Conservation (phyloP, 2,113 vertebrate species). For the Pelecanus crispus region DNA sequence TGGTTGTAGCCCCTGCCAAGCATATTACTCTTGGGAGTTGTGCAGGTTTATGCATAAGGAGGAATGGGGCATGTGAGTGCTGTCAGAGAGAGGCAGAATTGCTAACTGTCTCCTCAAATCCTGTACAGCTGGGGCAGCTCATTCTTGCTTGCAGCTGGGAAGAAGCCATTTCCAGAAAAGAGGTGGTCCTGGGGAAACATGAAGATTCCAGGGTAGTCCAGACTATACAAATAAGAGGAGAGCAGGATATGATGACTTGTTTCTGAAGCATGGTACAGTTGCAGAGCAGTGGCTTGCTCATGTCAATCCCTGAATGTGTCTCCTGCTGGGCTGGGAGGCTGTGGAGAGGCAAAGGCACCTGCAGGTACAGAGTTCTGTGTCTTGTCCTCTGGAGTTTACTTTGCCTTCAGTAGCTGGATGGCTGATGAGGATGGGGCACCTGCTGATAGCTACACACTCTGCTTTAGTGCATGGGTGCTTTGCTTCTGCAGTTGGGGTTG, state of each 20-base stretch:
- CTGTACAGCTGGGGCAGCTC: background rate
- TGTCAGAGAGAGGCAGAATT: background rate
- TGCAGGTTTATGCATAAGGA: background rate
- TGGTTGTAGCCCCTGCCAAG: background rate
- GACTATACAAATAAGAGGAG: background rate
- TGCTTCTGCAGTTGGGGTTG: background rate
- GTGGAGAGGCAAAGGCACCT: background rate
- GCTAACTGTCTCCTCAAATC: background rate
- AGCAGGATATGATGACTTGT: background rate
- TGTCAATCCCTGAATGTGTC: background rate
- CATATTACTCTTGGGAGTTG: background rate
- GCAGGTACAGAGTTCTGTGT: background rate
- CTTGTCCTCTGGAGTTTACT: background rate
- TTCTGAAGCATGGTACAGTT: background rate
- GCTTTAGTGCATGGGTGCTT: background rate
- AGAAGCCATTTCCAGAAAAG: background rate
- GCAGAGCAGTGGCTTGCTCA: background rate
- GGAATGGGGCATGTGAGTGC: background rate
- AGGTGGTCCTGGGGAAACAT: background rate
- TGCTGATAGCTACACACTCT: background rate
- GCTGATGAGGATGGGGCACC: background rate
- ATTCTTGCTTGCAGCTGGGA: background rate
- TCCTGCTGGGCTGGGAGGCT: background rate
- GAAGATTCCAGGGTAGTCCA: background rate
- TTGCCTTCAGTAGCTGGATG: background rate